Base-by-base conservation (phyloP, 1,140 invertebrate species). In the Solenopsis fugax region DNA sequence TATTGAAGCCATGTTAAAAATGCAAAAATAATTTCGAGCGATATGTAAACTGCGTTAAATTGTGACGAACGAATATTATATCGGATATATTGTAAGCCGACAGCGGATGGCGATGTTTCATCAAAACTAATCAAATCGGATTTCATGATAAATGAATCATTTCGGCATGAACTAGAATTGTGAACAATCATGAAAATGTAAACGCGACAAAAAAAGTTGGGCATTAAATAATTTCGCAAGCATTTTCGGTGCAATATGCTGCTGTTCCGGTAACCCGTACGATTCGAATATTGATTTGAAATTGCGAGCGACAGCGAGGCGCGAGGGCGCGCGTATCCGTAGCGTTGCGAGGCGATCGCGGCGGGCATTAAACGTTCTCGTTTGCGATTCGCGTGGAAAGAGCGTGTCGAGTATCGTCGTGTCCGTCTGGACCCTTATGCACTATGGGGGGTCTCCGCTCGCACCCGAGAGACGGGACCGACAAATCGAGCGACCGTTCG, bases 341-440 rank as follows among this genome's bases (percentile, higher is more conserved):
- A n/a, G 4, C 41, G 41, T 29, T 29, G 77, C n/a, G 48, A 2
- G 24, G 62, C 34, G 65, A 13, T 45, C 71, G 24, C 58, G 29
- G 21, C 48, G 54, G 29, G 16, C 45, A 4, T 48, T 86, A 85
- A 85, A 81, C 64, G 45, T 41, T 34, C 73, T 86, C 85, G 75
- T 86, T 86, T 81, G 76, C 76, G 54, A 86, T 69, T 58, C 77
- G 37, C n/a, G 50, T 37, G 41, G 85, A 65, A 86, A 69, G 85
- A 82, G 58, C 85, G 62, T 62, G 69, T 86, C 84, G 85, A 86
- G 85, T 81, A 69, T 56, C 85, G 50, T 56, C 85, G 50, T 18
- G 52, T 81, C 64, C 64, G 76, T 50, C 50, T 65, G 84, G 65
- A 21, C 18, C 65, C 41, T 78, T 80, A 37, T 58, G 24, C 60